Percentiles rank a stretch among this genome's conserved stretches.
These are phyloP conservation scores for Eudasyphora cyanicolor DNA, from an alignment of 2,888 invertebrate species.

Conservation along the genomic window DNA sequence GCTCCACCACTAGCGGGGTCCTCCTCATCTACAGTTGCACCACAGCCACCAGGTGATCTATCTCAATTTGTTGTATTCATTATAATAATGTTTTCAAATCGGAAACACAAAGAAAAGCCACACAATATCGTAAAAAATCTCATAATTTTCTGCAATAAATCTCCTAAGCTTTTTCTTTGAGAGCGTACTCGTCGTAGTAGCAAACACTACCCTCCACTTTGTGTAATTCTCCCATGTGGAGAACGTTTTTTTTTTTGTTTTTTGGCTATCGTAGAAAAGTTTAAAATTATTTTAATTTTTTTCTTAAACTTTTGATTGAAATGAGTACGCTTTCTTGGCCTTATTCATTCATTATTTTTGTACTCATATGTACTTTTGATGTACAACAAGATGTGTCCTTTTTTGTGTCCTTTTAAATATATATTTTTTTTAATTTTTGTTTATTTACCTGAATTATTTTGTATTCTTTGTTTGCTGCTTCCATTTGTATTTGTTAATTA, in stretches of 20 bases:
- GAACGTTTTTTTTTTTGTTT: constrained; percentile 1
- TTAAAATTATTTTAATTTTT: not conserved
- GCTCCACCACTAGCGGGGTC: not conserved
- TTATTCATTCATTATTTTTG: not conserved
- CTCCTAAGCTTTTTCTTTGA: constrained; percentile 34
- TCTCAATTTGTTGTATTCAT: not conserved
- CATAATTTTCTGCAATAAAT: constrained; percentile 17
- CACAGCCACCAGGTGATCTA: constrained; percentile 70
- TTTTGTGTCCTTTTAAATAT: constrained; percentile 64
- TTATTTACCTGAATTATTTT: not conserved
- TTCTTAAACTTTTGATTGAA: not conserved
- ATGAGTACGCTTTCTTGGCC: constrained; percentile 7
- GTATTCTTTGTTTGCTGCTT: constrained; percentile 49
- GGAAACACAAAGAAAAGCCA: constrained; percentile 17
- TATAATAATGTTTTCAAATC: not conserved
- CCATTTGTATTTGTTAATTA: constrained; percentile 17
- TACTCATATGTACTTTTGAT: constrained; percentile 3
- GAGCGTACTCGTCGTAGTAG: constrained; percentile 10
- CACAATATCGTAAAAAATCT: not conserved
- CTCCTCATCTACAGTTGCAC: constrained; percentile 8
- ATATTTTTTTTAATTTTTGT: constrained; percentile 46
- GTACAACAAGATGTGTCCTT: constrained; percentile 32
- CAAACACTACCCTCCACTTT: not conserved
- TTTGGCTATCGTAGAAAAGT: not conserved
- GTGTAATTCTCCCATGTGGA: constrained; percentile 8